Conservation (phyloP, 2,797 vertebrate genomes). For the Tapera naevia region DNA sequence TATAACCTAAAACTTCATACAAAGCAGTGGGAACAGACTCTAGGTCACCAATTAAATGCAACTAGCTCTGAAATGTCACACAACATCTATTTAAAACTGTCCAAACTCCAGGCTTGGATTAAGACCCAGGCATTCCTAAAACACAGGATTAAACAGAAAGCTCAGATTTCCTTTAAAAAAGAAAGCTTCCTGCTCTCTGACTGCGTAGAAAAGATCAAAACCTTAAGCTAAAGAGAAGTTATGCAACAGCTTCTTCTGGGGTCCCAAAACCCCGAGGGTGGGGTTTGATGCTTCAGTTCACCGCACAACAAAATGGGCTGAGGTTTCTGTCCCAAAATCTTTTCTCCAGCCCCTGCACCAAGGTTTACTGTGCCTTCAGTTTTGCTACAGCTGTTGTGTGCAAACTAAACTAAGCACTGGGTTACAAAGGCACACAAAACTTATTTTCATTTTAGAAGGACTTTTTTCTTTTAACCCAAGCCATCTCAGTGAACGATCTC, state of each 20-base stretch:
- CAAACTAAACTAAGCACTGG: neutral
- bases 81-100: slow-evolving; percentile 46
- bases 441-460: neutral
- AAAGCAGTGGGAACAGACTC: slow-evolving; percentile 7
- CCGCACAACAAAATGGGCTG: neutral
- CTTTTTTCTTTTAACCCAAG: neutral
- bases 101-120: slow-evolving; percentile 43
- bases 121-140: slow-evolving; percentile 40
- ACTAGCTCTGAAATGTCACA: slow-evolving; percentile 45
- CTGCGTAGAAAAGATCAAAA: slow-evolving; percentile 35
- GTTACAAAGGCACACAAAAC: neutral
- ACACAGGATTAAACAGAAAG: slow-evolving; percentile 54
- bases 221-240: neutral
- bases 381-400: neutral
- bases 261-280: neutral
- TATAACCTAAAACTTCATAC: neutral
- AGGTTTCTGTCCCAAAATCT: neutral
- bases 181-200: slow-evolving; percentile 28
- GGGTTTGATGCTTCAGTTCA: neutral
- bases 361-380: neutral
- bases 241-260: slow-evolving; percentile 9
- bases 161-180: slow-evolving; percentile 60
- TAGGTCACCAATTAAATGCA: slow-evolving; percentile 26
- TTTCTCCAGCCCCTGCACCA: fast-evolving
- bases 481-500: neutral